phyloP scores from a whole-genome alignment of 2,113 vertebrate species.

The Colaptes auratus region DNA sequence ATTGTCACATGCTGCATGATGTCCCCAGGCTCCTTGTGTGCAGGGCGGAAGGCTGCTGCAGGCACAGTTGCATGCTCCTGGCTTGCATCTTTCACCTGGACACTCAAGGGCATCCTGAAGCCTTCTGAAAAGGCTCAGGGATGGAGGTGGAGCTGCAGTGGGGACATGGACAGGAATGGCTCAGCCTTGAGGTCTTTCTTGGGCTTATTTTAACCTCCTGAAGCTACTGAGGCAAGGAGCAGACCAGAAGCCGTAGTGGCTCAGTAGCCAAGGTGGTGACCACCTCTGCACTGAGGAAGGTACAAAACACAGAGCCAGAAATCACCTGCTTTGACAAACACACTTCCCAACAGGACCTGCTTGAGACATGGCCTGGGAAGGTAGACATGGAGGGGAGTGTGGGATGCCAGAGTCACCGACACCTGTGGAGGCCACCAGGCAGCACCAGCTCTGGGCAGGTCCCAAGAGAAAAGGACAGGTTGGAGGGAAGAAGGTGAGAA shows the following conservation, averaged over 20 bases:
- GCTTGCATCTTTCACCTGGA: fast-evolving
- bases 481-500: fast-evolving
- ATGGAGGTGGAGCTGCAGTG: too few relatives aligned
- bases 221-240: background rate
- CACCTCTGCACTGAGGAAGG: background rate
- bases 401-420: background rate
- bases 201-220: background rate
- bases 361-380: fast-evolving
- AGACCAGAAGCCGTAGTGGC: fast-evolving
- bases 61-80: fast-evolving
- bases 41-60: fast-evolving
- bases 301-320: fast-evolving
- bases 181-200: background rate
- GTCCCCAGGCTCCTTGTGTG: fast-evolving
- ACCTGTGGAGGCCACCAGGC: background rate
- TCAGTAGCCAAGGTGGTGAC: fast-evolving
- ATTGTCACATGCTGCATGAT: fast-evolving
- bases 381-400: fast-evolving
- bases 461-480: fast-evolving
- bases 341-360: too few relatives aligned
- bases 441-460: background rate
- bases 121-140: background rate
- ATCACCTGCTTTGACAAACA: fast-evolving
- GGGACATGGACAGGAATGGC: fast-evolving
- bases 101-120: background rate